Evolutionary conservation across 2,888 invertebrate species (phyloP), one percentile per base, ranked within the genome.

Genomic region (Hedychridium roseum): DNA sequence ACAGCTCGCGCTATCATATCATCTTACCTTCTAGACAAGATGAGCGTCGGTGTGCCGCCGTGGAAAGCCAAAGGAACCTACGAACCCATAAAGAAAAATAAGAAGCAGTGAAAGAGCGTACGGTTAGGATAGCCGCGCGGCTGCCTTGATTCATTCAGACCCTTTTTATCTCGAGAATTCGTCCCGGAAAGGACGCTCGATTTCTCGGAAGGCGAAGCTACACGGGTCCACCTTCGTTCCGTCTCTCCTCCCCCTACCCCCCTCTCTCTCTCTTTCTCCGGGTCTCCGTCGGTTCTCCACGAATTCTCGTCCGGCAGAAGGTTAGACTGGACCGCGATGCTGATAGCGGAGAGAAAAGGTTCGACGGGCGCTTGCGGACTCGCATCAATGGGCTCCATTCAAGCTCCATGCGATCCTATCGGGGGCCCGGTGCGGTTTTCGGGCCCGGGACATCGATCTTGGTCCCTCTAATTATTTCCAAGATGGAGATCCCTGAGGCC

Each of bases 151-250:
- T 78, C 78, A 77, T 78, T 77, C 78, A 77, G 71, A 68, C 70
- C 73, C 71, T 69, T 73, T 78, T 76, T 75, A 76, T 76, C 76
- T 77, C 57, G 74, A 64, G 77, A 76, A 78, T 78, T 77, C 71
- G 74, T 78, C 78, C 77, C 77, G 78, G 78, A 78, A 78, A 78
- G 77, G 74, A 74, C 74, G 76, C 72, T 60, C 60, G 71, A 74
- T 78, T 78, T 78, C 78, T 78, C 47, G 73, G 78, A 76, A 78
- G 70, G 57, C 57, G 50, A 56, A 56, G 60, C 60, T 51, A 59
- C 43, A 35, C 43, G 27, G 15, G 5, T 30, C 15, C 5, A 6
- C 23, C 23, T 9, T 9, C 9, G 5, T 23, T 9, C 9, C 23
- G 5, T 23, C 9, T 23, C 9, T 23, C 9, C 23, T 23, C 23